Evolutionary conservation across 2,888 invertebrate genomes (phyloP), one percentile per base, ranked within the genome.

Genomic region (Bellardia bayeri): DNA sequence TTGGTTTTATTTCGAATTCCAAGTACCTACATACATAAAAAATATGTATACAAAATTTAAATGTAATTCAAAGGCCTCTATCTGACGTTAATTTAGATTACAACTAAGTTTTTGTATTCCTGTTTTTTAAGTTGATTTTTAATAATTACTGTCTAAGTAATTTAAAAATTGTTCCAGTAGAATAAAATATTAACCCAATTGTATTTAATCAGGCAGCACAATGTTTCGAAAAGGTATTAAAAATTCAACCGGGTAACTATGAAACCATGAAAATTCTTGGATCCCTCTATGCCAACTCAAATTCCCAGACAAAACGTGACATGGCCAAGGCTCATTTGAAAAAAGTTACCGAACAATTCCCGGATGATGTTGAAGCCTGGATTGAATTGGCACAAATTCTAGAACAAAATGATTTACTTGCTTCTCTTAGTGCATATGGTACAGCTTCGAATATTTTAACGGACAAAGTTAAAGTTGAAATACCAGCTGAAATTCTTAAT

Each of bases 241-340:
- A 99, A 94, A 97, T 96, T 0, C 98, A 99, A 93, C 99, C 99
- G 0, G 98, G 98, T 51, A 99, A 99, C 94, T 99, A 99, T 92
- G 99, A 99, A 94, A 99, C 99, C 0, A 99, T 99, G 98, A 99
- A 99, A 94, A 99, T 99, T 90, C 95, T 99, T 11, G 99, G 99
- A 2, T 99, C 99, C 0, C 94, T 99, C 0, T 99, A 99, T 93
- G 99, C 99, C 0, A 97, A 96, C 91, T 98, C 98, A 0, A 95
- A 96, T 16, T 98, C 97, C 3, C 98, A 98, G 92, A 96, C 98
- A 0, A 98, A 98, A 93, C 95, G 98, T 9, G 98, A 99, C 90
- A 97, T 98, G 88, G 99, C 99, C 0, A 97, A 98, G 92, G 97
- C 97, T 90, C 98, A 98, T 93, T 94, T 99, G 75, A 97, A 98